A percentile compares a stretch with the other conserved stretches of the same genome.
phyloP scores from a whole-genome alignment of 2,888 invertebrate genomes.

The Amphipoea lucens region DNA sequence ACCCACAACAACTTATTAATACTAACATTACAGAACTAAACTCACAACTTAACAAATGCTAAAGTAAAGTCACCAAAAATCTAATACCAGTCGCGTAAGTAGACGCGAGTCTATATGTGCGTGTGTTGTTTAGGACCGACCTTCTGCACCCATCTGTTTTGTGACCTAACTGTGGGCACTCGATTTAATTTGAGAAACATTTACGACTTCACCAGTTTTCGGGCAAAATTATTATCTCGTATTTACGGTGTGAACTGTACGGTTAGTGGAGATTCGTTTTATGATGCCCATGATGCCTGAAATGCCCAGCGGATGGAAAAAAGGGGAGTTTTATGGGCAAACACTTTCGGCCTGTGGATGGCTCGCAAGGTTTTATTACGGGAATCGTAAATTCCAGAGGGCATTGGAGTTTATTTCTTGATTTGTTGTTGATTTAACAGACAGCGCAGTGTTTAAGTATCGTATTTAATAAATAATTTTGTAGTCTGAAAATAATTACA shows the following conservation, averaged over 20 bases:
- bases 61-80: background rate
- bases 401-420: constrained; percentile 38
- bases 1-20: background rate
- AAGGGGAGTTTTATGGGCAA: constrained; percentile 49
- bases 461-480: background rate
- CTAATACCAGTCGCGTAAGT: background rate
- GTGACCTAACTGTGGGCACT: constrained; percentile 24
- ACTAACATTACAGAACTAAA: too few relatives aligned
- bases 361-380: constrained; percentile 40
- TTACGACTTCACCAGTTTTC: constrained; percentile 54
- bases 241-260: constrained; percentile 49
- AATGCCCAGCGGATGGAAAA: constrained; percentile 47
- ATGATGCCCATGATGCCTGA: constrained; percentile 48
- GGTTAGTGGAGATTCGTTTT: constrained; percentile 55
- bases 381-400: constrained; percentile 45
- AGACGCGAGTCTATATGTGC: background rate
- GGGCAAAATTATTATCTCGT: constrained; percentile 47
- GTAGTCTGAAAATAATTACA: constrained; percentile 9
- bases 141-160: background rate
- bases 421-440: constrained; percentile 42
- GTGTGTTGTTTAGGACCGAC: too few relatives aligned
- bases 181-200: constrained; percentile 50
- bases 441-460: background rate
- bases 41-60: too few relatives aligned
- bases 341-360: constrained; percentile 32